Evolutionary conservation across 92 coral and sea anemone species (phyloP), one percentile per base, ranked within the genome.

Genomic region (Paramuricea clavata): DNA sequence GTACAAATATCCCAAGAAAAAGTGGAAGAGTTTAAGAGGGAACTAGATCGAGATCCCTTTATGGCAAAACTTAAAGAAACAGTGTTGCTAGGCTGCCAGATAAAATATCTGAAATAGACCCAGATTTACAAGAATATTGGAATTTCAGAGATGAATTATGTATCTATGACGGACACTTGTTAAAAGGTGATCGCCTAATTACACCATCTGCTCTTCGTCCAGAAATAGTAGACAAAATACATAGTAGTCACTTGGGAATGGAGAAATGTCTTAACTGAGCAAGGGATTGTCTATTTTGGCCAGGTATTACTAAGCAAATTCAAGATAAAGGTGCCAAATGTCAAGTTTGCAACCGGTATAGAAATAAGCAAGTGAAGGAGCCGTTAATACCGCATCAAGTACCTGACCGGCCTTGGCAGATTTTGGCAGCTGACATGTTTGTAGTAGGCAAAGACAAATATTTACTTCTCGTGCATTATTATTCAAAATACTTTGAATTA

Each of bases 181-280:
- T 65, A n/a, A 65, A 65, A 27, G 72, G 72, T 13, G 72, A 65
- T 65, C 72, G 72, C 72, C 23, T 65, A 34, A 65, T 65, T 56
- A 54, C 49, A 65, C 49, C 21, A 32, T n/a, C 34, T 62, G 15
- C 42, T 67, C 67, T 73, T 26, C 57, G 36, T 43, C 15, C 54
- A 23, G n/a, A 86, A 83, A 83, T 82, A n/a, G 25, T 83, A 33
- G 62, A 39, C 44, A 83, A 62, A 76, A 83, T 83, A 69, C 87
- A 83, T 33, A 68, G 87, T 47, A 65, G 87, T 44, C 87, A 82
- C n/a, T 33, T 68, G 67, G 87, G 87, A 82, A 82, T 54, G 31
- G 79, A 69, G 27, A 69, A 74, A 67, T 72, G 76, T 69, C 30
- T 69, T 19, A 69, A 69, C 33, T 21, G 76, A 31, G 76, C 44